phyloP scores from a whole-genome alignment of 2,113 vertebrate species.

The Loxodonta africana region DNA sequence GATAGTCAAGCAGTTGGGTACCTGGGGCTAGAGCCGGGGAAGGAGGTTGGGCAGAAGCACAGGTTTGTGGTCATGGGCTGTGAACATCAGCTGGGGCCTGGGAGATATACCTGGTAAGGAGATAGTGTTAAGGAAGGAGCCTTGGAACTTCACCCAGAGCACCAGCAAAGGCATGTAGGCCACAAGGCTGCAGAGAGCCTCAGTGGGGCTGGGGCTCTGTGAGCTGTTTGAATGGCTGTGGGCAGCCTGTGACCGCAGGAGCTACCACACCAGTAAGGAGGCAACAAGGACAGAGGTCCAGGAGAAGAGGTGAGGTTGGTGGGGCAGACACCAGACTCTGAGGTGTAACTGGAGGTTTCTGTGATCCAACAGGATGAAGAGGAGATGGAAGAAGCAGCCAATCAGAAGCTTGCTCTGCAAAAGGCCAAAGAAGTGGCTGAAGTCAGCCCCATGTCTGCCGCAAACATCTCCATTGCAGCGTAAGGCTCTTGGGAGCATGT shows the following conservation, averaged over 20 bases:
- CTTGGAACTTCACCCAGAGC: neutral
- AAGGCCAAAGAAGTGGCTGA: slow-evolving; percentile 98
- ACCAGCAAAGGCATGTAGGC: neutral
- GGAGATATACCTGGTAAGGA: neutral
- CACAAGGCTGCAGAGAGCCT: neutral
- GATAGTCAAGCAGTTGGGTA: no score
- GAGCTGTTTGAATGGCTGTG: neutral
- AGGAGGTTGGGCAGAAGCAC: neutral
- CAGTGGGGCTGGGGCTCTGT: neutral
- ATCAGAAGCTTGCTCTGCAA: slow-evolving; percentile 96
- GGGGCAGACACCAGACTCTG: neutral
- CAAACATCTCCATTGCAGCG: slow-evolving; percentile 97
- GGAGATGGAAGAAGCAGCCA: slow-evolving; percentile 98
- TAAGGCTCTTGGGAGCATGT: slow-evolving; percentile 87
- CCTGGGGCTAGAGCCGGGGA: neutral
- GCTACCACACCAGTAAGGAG: neutral
- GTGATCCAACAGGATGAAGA: slow-evolving; percentile 93
- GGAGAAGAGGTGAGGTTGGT: neutral
- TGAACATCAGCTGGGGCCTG: neutral
- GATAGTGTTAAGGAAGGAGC: neutral
- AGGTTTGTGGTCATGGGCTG: no score
- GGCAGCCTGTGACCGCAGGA: neutral
- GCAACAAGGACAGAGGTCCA: neutral
- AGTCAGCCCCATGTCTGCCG: slow-evolving; percentile 97
- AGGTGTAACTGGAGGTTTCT: neutral